These are phyloP conservation scores for Anguilla rostrata DNA, from an alignment of 2,113 vertebrate genomes.

Conservation along the genomic window DNA sequence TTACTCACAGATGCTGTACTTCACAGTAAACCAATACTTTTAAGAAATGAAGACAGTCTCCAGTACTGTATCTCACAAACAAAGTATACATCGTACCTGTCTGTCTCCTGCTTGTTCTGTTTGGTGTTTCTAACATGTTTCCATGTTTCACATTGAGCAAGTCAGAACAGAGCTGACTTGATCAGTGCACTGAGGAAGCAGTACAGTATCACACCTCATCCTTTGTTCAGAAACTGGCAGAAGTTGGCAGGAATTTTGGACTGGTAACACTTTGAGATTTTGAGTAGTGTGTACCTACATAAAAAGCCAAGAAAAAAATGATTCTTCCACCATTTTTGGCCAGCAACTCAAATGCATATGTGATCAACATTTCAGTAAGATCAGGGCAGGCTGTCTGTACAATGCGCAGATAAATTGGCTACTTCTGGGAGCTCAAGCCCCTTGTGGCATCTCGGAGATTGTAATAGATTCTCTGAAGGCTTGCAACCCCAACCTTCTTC, in stretches of 20 bases:
- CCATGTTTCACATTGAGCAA: too few species aligned
- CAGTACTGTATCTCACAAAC: too few species aligned
- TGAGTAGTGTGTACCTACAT: background rate
- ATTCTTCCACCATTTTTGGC: background rate
- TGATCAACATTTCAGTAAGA: background rate
- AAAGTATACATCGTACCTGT: too few species aligned
- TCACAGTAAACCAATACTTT: too few species aligned
- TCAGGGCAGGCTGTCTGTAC: background rate
- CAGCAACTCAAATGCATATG: background rate
- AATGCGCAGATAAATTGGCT: background rate
- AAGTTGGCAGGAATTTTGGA: background rate
- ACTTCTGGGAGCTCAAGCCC: background rate
- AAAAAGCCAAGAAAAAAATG: background rate
- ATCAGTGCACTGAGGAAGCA: background rate
- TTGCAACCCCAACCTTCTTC: too few species aligned
- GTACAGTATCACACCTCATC: background rate
- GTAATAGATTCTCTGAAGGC: too few species aligned
- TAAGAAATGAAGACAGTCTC: too few species aligned
- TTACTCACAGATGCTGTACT: too few species aligned
- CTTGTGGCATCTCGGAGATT: background rate
- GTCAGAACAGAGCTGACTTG: background rate
- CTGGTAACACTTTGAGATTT: background rate
- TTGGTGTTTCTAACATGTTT: too few species aligned
- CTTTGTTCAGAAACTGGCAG: background rate
- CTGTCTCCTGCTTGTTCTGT: too few species aligned